Base-by-base conservation (phyloP, 2,888 invertebrate genomes). In the Melanophora roralis region DNA sequence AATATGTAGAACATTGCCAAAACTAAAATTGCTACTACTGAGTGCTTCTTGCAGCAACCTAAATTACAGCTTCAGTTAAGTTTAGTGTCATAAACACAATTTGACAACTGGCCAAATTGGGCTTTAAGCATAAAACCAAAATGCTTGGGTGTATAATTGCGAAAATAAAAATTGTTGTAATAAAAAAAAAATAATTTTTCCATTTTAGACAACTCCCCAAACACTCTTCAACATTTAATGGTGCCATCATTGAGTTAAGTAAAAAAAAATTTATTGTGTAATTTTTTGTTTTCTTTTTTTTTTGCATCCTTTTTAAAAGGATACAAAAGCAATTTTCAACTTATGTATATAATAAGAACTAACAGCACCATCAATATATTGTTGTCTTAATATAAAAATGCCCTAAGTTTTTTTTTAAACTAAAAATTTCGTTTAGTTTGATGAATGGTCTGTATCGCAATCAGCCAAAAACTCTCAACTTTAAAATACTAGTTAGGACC, bases 31-130 rank as follows among this genome's bases (percentile, higher is more conserved):
- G 69, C 62, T 62, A 72, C n/a, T n/a, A 53, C 34, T 5, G 27
- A 62, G 14, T 14, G 3, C 4, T 34, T 7, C 21, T 9, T 16
- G 14, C 16, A 47, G 45, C 19, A 40, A 32, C 1, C 9, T 19
- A 69, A 40, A 71, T 59, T 27, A 32, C 49, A 59, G 16, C 23
- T 34, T 57, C 47, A 45, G 34, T 19, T 60, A 43, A 51, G 43
- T 62, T 36, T 27, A 34, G 43, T 16, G 12, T 53, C 6, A 7
- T 36, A 16, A 36, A 27, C 27, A 57, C 27, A 57, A 47, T 34
- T 72, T 72, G 71, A 53, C 71, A 43, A 62, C 19, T 14, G 43
- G 60, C 71, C 71, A 72, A 72, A 53, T 62, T 62, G 43, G 27
- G 34, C 1, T 23, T 27, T 12, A 21, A 53, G 2, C 34, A 53